Evolutionary conservation across 2,888 invertebrate species (phyloP).

Genomic region (Geophilus truncorum): DNA sequence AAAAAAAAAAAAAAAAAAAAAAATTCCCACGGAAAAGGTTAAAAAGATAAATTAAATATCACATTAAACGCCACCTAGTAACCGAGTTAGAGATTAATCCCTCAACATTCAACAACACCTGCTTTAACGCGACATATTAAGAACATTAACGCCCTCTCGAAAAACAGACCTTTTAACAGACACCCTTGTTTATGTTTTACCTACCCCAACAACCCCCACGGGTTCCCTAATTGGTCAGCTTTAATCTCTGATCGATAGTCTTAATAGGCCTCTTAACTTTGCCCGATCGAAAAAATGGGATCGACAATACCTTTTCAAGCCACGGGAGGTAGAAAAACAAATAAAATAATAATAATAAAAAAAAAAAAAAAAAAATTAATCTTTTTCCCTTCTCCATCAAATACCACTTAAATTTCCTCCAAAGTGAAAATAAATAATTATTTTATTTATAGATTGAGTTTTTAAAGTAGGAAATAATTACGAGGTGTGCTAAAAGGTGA

Average conservation of each 20-base stretch:
- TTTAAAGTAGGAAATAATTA: not conserved
- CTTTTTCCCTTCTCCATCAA: too few relatives aligned
- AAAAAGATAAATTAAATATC: too few relatives aligned
- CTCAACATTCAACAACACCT: not conserved
- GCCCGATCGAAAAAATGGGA: not conserved
- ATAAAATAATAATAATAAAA: not conserved
- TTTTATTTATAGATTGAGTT: too few relatives aligned
- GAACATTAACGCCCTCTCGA: not conserved
- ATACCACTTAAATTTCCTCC: too few relatives aligned
- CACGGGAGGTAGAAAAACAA: not conserved
- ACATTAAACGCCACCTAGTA: too few relatives aligned
- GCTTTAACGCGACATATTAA: not conserved
- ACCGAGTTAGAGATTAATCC: not conserved
- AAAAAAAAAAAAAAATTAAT: not conserved
- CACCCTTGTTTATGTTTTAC: not conserved
- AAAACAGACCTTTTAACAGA: not conserved
- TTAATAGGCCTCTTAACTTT: not conserved
- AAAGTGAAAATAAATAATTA: too few relatives aligned
- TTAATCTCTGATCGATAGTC: constrained; percentile 10
- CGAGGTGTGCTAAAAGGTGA: not conserved
- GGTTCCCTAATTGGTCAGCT: constrained; percentile 17
- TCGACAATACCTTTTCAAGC: not conserved
- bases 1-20: not conserved
- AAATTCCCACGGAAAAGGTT: not conserved
- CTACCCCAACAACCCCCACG: not conserved